phyloP scores from a whole-genome alignment of 1,140 invertebrate species.

The Saccostrea cuccullata region DNA sequence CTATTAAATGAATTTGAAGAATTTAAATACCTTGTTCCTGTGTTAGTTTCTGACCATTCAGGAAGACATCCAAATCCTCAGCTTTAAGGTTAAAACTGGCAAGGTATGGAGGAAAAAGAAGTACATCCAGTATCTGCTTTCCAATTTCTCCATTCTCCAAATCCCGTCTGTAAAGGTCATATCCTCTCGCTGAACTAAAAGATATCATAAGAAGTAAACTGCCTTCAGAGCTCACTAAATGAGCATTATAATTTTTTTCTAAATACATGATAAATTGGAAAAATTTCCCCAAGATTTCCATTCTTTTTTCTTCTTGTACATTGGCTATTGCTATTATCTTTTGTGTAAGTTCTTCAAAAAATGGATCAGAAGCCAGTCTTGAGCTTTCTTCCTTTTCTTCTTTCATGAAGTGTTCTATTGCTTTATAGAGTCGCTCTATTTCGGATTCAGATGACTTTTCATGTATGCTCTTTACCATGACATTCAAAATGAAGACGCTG shows the following conservation, averaged over 20 bases:
- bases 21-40: too few relatives aligned
- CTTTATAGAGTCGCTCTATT: not conserved
- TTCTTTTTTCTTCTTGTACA: not conserved
- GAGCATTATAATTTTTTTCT: not conserved
- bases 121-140: not conserved
- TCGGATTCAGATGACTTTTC: not conserved
- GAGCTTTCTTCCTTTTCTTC: not conserved
- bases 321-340: not conserved
- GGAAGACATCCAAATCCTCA: too few relatives aligned
- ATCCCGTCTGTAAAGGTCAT: not conserved
- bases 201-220: not conserved
- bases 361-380: not conserved
- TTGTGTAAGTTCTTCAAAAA: not conserved
- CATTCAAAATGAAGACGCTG: not conserved
- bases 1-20: too few relatives aligned
- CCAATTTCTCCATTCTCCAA: not conserved
- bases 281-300: not conserved
- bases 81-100: not conserved
- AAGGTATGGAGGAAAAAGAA: not conserved
- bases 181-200: not conserved
- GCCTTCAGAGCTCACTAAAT: not conserved
- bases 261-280: not conserved
- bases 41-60: not conserved
- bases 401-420: not conserved
- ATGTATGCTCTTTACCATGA: not conserved